Conservation (phyloP, 2,113 vertebrate genomes). For the Larimichthys polyactis region DNA sequence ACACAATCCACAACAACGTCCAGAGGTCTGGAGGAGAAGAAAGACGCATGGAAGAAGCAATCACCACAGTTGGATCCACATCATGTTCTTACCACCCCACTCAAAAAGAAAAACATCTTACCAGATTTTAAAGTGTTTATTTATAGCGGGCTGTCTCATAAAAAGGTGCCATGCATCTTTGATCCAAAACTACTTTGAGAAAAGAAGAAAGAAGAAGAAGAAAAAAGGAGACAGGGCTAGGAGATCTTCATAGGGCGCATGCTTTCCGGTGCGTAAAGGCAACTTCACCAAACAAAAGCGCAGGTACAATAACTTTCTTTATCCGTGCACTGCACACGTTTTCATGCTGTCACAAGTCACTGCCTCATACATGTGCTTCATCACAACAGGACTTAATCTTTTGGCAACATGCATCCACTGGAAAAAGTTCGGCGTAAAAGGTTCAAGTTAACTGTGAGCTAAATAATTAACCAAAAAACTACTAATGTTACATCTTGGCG, state of each 20-base stretch:
- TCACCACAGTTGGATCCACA: slow-evolving; percentile 63
- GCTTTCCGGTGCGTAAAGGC: slow-evolving; percentile 61
- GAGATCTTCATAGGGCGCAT: slow-evolving; percentile 40
- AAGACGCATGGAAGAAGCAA: slow-evolving; percentile 86
- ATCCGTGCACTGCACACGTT: slow-evolving; percentile 40
- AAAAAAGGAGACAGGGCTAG: not conserved
- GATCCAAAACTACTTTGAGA: slow-evolving; percentile 41
- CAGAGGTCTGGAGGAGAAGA: slow-evolving; percentile 86
- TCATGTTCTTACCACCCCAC: slow-evolving; percentile 3
- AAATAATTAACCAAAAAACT: slow-evolving; percentile 62
- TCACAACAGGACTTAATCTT: slow-evolving; percentile 12
- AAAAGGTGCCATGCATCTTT: slow-evolving; percentile 61
- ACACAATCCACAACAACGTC: slow-evolving; percentile 87
- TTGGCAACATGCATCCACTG: slow-evolving; percentile 44
- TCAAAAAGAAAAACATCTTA: slow-evolving; percentile 9
- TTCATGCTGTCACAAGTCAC: slow-evolving; percentile 48
- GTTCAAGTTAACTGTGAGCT: slow-evolving; percentile 38
- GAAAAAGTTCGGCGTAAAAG: slow-evolving; percentile 36
- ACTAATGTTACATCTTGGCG: slow-evolving; percentile 53
- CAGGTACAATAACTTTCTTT: slow-evolving; percentile 46
- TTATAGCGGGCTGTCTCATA: slow-evolving; percentile 21
- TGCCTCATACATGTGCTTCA: slow-evolving; percentile 11
- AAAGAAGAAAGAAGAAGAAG: slow-evolving; percentile 20
- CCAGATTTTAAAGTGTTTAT: slow-evolving; percentile 33
- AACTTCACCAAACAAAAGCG: slow-evolving; percentile 41